Evolutionary conservation across 2,797 vertebrate genomes (phyloP).

Genomic region (Tenualosa thibaudeaui): DNA sequence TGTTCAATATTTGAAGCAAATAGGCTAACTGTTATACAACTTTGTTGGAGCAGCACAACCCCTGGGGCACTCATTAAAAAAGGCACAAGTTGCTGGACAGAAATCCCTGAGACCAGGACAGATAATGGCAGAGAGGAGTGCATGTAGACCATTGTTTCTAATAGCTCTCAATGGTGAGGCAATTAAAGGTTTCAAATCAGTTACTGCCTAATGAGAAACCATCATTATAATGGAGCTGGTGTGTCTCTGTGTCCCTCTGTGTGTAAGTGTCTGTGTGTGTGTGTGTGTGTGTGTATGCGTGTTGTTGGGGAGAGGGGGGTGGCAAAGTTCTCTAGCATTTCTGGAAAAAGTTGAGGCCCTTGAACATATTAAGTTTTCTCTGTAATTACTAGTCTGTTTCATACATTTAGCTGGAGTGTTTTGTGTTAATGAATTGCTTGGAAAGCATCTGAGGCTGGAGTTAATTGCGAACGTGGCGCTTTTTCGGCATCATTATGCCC

Average conservation of each 20-base stretch:
- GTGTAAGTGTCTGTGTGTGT: background rate
- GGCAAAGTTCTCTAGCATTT: conserved; percentile 63
- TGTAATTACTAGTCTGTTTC: conserved; percentile 69
- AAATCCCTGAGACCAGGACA: conserved; percentile 33
- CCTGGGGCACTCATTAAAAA: conserved; percentile 43
- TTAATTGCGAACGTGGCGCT: conserved; percentile 74
- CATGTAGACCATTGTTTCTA: conserved; percentile 57
- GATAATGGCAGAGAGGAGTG: conserved; percentile 37
- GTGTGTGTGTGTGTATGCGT: too few relatives aligned
- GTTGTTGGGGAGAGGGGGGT: conserved; percentile 24
- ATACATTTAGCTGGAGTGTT: conserved; percentile 70
- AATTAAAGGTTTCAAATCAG: conserved; percentile 60
- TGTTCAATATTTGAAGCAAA: conserved; percentile 28
- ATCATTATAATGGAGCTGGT: conserved; percentile 60
- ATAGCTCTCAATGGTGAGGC: conserved; percentile 60
- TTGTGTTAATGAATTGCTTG: conserved; percentile 79
- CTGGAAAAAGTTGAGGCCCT: conserved; percentile 65
- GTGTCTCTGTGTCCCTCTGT: background rate
- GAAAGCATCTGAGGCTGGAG: conserved; percentile 79
- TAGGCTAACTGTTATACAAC: conserved; percentile 38
- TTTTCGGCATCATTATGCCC: conserved; percentile 73
- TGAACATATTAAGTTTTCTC: conserved; percentile 69
- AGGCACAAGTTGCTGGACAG: conserved; percentile 39
- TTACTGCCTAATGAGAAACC: conserved; percentile 65
- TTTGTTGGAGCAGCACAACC: conserved; percentile 29